phyloP scores from a whole-genome alignment of 2,888 invertebrate genomes.

The Eupithecia insigniata region DNA sequence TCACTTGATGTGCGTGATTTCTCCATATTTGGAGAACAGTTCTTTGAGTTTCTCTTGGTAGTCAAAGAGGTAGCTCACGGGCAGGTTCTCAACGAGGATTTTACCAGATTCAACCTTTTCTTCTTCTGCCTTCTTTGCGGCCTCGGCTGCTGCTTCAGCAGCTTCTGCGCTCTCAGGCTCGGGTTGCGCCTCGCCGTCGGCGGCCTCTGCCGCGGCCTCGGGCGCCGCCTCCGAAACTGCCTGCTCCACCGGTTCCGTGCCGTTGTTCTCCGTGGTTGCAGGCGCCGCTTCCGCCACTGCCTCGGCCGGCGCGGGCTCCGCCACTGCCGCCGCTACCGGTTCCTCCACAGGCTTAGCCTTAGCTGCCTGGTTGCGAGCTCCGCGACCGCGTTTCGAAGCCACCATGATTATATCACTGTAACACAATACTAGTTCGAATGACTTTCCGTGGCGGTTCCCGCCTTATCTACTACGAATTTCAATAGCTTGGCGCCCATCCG shows the following conservation, averaged over 20 bases:
- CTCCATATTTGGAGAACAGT: slow-evolving; percentile 78
- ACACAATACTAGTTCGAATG: slow-evolving; percentile 19
- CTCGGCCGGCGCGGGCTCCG: slow-evolving; percentile 58
- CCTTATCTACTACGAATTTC: slow-evolving; percentile 58
- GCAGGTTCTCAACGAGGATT: slow-evolving; percentile 79
- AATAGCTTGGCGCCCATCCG: slow-evolving; percentile 68
- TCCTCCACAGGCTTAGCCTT: slow-evolving; percentile 68
- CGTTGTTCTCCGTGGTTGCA: slow-evolving; percentile 70
- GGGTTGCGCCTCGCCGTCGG: slow-evolving; percentile 46
- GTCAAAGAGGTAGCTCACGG: slow-evolving; percentile 77
- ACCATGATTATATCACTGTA: slow-evolving; percentile 62
- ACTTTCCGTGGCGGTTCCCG: slow-evolving; percentile 60
- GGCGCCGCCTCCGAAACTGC: slow-evolving; percentile 50
- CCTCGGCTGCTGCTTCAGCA: slow-evolving; percentile 56
- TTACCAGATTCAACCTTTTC: slow-evolving; percentile 80
- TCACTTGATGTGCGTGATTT: slow-evolving; percentile 75
- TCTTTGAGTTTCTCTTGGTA: slow-evolving; percentile 82
- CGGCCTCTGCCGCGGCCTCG: slow-evolving; percentile 41
- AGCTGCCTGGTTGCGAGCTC: slow-evolving; percentile 71
- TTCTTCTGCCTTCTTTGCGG: slow-evolving; percentile 67
- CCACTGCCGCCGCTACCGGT: slow-evolving; percentile 48
- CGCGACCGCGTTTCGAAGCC: slow-evolving; percentile 78
- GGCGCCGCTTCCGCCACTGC: slow-evolving; percentile 55
- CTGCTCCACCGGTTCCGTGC: slow-evolving; percentile 59
- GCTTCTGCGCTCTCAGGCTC: slow-evolving; percentile 52